A percentile compares a stretch with the other conserved stretches of the same genome.
phyloP scores from a whole-genome alignment of 2,113 vertebrate species.

The Eurystomus gularis region DNA sequence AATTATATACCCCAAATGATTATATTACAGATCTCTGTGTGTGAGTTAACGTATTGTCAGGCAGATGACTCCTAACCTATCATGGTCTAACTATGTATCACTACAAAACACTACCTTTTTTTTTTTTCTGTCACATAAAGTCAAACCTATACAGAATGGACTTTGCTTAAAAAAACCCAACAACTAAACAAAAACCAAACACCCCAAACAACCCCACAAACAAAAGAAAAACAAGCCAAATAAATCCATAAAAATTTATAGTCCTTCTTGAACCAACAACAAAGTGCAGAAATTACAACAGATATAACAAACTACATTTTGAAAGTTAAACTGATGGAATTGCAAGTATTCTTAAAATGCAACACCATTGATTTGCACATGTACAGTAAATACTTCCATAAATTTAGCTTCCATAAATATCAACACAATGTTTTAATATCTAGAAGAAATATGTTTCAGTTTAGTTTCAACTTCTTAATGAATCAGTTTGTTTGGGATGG shows the following conservation, averaged over 20 bases:
- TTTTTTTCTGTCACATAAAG: background rate
- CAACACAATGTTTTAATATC: background rate
- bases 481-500: background rate
- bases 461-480: background rate
- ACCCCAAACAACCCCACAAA: rapidly evolving
- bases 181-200: background rate
- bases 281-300: background rate
- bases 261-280: background rate
- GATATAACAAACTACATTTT: background rate
- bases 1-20: background rate
- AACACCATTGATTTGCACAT: background rate
- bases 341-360: background rate
- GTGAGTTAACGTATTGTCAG: background rate
- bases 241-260: background rate
- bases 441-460: background rate
- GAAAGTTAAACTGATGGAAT: background rate
- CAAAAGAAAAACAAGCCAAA: background rate
- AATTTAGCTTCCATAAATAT: background rate
- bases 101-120: background rate
- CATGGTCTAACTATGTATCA: background rate
- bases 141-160: background rate
- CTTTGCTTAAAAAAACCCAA: background rate
- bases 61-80: background rate
- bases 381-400: background rate
- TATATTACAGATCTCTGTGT: background rate